Conservation (phyloP, 2,113 vertebrate species). For the Microcebus lehilahytsara region DNA sequence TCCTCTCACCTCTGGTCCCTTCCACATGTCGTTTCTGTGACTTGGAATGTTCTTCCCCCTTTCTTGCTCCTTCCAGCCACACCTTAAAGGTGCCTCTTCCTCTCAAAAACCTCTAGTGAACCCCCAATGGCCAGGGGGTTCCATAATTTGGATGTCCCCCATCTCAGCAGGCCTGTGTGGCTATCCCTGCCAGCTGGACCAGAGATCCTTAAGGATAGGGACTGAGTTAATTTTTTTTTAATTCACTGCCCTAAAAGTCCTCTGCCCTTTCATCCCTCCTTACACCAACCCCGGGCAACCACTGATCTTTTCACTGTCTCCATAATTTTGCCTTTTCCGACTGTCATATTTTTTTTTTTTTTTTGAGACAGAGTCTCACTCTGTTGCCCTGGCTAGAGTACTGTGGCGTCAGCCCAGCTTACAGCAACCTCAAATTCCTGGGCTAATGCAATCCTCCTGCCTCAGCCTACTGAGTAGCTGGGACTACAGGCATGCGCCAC, state of each 20-base stretch:
- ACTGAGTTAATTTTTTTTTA: neutral
- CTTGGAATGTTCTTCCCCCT: neutral
- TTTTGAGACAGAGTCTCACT: too few species aligned
- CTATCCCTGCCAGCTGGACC: neutral
- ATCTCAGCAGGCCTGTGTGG: neutral
- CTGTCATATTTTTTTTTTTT: too few species aligned
- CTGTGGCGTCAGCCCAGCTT: too few species aligned
- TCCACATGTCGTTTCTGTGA: neutral
- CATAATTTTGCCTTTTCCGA: neutral
- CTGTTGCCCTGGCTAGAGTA: too few species aligned
- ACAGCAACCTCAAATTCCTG: too few species aligned
- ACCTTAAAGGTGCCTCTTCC: neutral
- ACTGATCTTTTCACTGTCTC: neutral
- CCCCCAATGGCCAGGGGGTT: neutral
- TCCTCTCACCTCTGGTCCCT: neutral
- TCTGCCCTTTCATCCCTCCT: neutral
- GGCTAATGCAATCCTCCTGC: too few species aligned
- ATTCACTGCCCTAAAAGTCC: neutral
- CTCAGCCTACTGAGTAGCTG: too few species aligned
- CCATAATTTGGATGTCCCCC: neutral
- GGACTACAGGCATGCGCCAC: too few species aligned
- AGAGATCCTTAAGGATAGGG: neutral
- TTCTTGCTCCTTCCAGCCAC: neutral
- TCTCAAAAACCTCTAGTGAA: neutral
- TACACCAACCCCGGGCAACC: neutral